These are phyloP conservation scores for Teleopsis dalmanni DNA, from an alignment of 1,140 invertebrate species.

Conservation along the genomic window DNA sequence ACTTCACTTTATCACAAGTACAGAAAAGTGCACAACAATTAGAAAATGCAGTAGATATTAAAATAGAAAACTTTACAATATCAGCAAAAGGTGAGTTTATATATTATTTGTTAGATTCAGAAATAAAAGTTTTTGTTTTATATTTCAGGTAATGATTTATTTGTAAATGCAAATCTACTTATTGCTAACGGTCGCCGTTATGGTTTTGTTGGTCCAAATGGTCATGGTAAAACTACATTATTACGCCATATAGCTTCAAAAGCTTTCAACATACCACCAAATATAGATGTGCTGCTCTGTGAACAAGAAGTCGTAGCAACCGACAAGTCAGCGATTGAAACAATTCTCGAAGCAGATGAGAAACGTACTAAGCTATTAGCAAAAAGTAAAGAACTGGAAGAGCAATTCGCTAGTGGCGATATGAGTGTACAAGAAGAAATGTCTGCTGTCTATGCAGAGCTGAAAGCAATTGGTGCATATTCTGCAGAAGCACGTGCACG, in stretches of 20 bases:
- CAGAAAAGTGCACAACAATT: conserved; percentile 75
- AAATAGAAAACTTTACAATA: conserved; percentile 98
- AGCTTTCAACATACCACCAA: conserved; percentile 86
- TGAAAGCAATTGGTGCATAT: conserved; percentile 94
- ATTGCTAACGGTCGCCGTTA: conserved; percentile 93
- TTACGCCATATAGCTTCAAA: conserved; percentile 85
- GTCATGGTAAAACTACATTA: conserved; percentile 98
- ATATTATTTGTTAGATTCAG: not conserved
- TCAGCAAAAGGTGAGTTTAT: conserved; percentile 81
- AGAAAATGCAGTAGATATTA: conserved; percentile 95
- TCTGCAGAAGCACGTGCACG: conserved; percentile 91
- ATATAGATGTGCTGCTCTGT: conserved; percentile 96
- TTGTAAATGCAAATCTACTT: conserved; percentile 90
- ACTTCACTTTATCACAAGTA: conserved; percentile 95
- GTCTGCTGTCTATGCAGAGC: conserved; percentile 90
- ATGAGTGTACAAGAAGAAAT: conserved; percentile 66
- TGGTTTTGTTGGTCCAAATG: conserved; percentile 97
- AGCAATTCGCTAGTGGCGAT: conserved; percentile 56
- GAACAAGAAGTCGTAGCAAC: conserved; percentile 98
- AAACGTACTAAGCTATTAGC: conserved; percentile 75
- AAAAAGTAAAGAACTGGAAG: conserved; percentile 78
- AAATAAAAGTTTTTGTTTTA: not conserved
- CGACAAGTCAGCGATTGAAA: conserved; percentile 82
- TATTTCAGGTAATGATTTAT: conserved; percentile 80
- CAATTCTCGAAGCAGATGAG: conserved; percentile 86